Conservation (phyloP, 1,140 invertebrate species). For the Drosophila parabipectinata region DNA sequence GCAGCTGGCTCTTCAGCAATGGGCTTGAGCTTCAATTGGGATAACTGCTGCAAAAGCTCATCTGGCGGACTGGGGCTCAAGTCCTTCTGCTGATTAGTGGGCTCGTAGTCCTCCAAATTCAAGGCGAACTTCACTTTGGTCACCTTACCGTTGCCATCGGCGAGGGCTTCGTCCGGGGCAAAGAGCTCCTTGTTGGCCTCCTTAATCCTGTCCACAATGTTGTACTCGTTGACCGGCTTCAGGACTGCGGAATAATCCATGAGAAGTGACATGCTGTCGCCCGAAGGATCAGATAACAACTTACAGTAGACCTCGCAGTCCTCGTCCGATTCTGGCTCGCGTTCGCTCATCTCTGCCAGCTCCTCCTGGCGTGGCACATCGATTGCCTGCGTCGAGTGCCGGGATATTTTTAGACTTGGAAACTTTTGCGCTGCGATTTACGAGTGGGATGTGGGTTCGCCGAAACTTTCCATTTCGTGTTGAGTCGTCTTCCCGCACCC, state of each 20-base stretch:
- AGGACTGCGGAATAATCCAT: conserved; percentile 74
- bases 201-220: conserved; percentile 83
- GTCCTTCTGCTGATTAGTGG: conserved; percentile 21
- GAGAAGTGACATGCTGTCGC: conserved; percentile 56
- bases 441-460: conserved; percentile 6
- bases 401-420: conserved; percentile 62
- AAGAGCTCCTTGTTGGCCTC: conserved; percentile 83
- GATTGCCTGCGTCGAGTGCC: conserved; percentile 31
- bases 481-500: conserved; percentile 45
- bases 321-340: conserved; percentile 95
- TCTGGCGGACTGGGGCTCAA: conserved; percentile 53
- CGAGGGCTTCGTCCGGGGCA: conserved; percentile 20
- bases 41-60: conserved; percentile 86
- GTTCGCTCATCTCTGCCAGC: conserved; percentile 88
- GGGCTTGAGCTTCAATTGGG: conserved; percentile 84
- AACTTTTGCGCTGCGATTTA: conserved; percentile 52
- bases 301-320: conserved; percentile 91
- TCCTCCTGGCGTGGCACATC: conserved; percentile 35
- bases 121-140: conserved; percentile 77
- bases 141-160: conserved; percentile 20
- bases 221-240: conserved; percentile 83
- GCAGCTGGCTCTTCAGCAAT: conserved; percentile 65
- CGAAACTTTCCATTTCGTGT: conserved; percentile 78
- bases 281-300: conserved; percentile 8
- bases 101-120: conserved; percentile 79